Base-by-base conservation (phyloP, 2,888 invertebrate species). In the Andrena haemorrhoa region DNA sequence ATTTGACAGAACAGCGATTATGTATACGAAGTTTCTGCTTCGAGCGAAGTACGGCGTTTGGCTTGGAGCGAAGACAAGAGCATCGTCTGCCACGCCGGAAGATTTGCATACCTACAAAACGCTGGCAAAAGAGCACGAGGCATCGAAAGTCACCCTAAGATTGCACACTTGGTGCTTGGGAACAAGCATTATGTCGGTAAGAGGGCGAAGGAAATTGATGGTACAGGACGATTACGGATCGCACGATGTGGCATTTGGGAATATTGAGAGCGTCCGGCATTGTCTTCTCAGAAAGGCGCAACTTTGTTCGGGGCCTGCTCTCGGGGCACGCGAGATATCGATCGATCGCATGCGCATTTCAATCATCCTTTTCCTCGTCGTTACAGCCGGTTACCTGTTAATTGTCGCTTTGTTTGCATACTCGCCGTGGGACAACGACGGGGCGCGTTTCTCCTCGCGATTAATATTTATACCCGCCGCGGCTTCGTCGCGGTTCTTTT, bases 131-230 rank as follows among this genome's bases (percentile, higher is more conserved):
- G 53, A 53, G 53, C n/a, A 23, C 10, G 26, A 56, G 23, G 56
- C 56, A 56, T 56, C 56, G 3, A 12, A 26, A 56, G 56, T 56
- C 23, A 26, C 56, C 23, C 23, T 23, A 56, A 56, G 56, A 56
- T 56, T 56, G 56, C 56, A 56, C 56, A 26, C 23, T 56, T 26
- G 23, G 23, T 56, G 56, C 56, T 26, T 26, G 56, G 56, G 56
- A 56, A 56, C 56, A 12, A 56, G 56, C 23, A 56, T 56, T 56
- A 56, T 56, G 56, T 5, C 23, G 8, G 23, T 10, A 8, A 56
- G 56, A 26, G 56, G 23, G 56, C 56, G 56, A 56, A 12, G 56
- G 26, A 56, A 56, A 56, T 56, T 56, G 56, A 56, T 56, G 56
- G 56, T 56, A 12, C 56, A 26, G 23, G 56, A 56, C 56, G 56